Evolutionary conservation across 2,888 invertebrate species (phyloP).

Genomic region (Lasioglossum leucozonium): DNA sequence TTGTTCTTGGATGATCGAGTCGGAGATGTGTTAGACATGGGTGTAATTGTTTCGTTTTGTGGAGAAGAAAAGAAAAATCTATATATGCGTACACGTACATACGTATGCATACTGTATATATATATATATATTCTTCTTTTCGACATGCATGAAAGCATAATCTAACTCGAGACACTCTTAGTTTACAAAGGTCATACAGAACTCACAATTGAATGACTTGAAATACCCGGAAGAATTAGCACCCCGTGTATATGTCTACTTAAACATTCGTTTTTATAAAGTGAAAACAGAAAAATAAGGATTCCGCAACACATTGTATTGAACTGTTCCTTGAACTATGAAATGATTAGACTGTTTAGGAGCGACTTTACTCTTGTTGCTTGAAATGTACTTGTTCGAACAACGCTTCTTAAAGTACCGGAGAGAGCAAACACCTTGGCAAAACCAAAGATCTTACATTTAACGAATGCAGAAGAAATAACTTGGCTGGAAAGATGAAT

Average conservation of each 20-base stretch:
- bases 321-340: slow-evolving; percentile 69
- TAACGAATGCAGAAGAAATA: slow-evolving; percentile 58
- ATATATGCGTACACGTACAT: background rate
- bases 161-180: slow-evolving; percentile 49
- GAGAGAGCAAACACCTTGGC: slow-evolving; percentile 71
- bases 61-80: slow-evolving; percentile 33
- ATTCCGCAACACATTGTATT: slow-evolving; percentile 55
- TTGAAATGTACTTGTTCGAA: slow-evolving; percentile 50
- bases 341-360: slow-evolving; percentile 69
- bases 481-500: slow-evolving; percentile 67
- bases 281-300: slow-evolving; percentile 11
- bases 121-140: slow-evolving; percentile 10
- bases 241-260: slow-evolving; percentile 27
- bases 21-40: slow-evolving; percentile 40
- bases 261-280: slow-evolving; percentile 45
- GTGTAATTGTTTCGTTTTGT: slow-evolving; percentile 52
- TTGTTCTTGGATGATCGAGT: slow-evolving; percentile 54
- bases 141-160: slow-evolving; percentile 43
- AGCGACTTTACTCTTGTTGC: slow-evolving; percentile 52
- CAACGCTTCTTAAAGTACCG: slow-evolving; percentile 42
- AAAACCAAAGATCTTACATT: slow-evolving; percentile 76
- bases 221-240: slow-evolving; percentile 46
- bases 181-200: slow-evolving; percentile 68
- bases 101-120: background rate
- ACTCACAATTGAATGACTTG: slow-evolving; percentile 66